A percentile compares a stretch with the other conserved stretches of the same genome.
Conservation (phyloP, 2,888 invertebrate genomes). For the Andrena minutula region DNA sequence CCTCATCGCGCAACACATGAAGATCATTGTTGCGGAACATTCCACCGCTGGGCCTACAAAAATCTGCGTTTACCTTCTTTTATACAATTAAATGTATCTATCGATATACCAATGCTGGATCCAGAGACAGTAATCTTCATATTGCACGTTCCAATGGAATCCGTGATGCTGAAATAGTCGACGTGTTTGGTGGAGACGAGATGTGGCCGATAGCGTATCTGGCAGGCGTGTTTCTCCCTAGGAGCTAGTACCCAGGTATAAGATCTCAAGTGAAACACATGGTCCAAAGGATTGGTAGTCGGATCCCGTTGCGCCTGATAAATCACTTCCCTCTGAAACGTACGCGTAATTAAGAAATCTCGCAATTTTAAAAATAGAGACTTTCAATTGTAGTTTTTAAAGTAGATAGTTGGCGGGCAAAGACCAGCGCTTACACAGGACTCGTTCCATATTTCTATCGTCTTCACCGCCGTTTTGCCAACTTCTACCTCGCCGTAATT, state of each 20-base stretch:
- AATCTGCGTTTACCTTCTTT: neutral
- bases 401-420: neutral
- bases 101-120: slow-evolving; percentile 76
- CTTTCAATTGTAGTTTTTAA: neutral
- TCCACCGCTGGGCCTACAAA: slow-evolving; percentile 34
- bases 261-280: slow-evolving; percentile 80
- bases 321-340: slow-evolving; percentile 68
- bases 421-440: slow-evolving; percentile 70
- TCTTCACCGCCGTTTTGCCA: slow-evolving; percentile 68
- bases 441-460: slow-evolving; percentile 75
- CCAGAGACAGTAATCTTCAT: slow-evolving; percentile 78
- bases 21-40: slow-evolving; percentile 45
- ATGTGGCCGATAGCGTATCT: slow-evolving; percentile 81
- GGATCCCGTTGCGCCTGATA: slow-evolving; percentile 78
- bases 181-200: slow-evolving; percentile 76
- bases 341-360: neutral
- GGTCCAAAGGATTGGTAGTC: slow-evolving; percentile 79
- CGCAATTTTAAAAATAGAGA: neutral
- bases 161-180: slow-evolving; percentile 81
- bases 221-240: slow-evolving; percentile 73
- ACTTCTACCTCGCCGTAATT: slow-evolving; percentile 75
- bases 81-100: neutral
- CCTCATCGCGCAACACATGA: slow-evolving; percentile 51
- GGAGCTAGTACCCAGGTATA: slow-evolving; percentile 76
- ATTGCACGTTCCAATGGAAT: slow-evolving; percentile 65